Evolutionary conservation across 2,113 vertebrate species (phyloP), one percentile per base, ranked within the genome.

Genomic region (Oreochromis aureus): DNA sequence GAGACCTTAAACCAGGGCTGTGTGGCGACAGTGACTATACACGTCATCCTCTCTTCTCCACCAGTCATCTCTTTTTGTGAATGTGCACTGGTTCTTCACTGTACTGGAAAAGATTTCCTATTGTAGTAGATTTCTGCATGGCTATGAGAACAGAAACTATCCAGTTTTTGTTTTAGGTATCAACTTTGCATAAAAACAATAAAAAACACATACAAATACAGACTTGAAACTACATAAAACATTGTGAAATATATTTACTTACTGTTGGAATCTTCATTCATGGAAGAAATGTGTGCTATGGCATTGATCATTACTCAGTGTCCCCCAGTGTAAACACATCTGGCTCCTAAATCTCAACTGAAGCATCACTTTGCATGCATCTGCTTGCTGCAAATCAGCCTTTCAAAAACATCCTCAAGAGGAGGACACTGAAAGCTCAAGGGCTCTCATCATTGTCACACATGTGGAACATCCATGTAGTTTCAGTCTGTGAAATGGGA

Each of bases 301-400:
- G 78, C 82, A 78, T 81, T 61, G 48, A 82, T 86, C 58, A 36
- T 84, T 69, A 83, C 66, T 87, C 24, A 66, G 59, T 36, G 56
- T 84, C 61, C 73, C 7, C 32, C 18, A 58, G 56, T 85, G 84
- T 87, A 91, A 93, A 91, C 87, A 91, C 89, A 92, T 91, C 91
- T 90, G 91, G 90, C 83, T 85, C 81, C 32, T 36, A 87, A 87
- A 83, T 83, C 84, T 86, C 79, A 86, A 36, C 86, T 82, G 87
- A 82, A 92, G 88, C 53, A 9, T 71, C 7, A 3, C 51, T 63
- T 76, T 19, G 13, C 69, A 6, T 82, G 80, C 90, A 93, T 94
- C 89, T 92, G 90, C 81, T 85, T 81, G 61, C 87, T 79, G 80
- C 89, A 91, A 93, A 92, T 85, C 83, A 91, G 86, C 32, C 61